Conservation (phyloP, 2,888 invertebrate genomes). For the Callimorpha dominula region DNA sequence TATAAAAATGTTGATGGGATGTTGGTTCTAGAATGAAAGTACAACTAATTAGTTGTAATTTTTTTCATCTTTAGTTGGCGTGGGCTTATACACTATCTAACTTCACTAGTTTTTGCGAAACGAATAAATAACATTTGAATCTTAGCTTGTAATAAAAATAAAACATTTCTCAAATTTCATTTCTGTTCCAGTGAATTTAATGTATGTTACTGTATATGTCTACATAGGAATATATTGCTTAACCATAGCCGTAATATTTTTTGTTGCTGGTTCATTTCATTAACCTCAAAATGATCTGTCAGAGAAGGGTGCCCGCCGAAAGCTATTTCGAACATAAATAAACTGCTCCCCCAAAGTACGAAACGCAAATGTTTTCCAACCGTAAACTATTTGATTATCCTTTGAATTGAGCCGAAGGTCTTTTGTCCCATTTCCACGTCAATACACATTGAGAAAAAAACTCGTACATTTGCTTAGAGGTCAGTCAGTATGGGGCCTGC, state of each 20-base stretch:
- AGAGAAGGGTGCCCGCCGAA: conserved; percentile 54
- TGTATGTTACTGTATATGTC: background rate
- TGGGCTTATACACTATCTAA: too few species aligned
- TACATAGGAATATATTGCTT: background rate
- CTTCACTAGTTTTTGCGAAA: too few species aligned
- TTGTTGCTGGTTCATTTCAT: conserved; percentile 55
- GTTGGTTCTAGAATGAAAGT: too few species aligned
- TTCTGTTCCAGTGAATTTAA: background rate
- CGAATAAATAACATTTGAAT: too few species aligned
- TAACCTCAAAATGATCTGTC: conserved; percentile 64
- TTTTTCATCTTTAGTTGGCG: too few species aligned
- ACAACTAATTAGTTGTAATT: too few species aligned
- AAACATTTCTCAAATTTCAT: background rate
- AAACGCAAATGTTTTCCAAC: conserved; percentile 65
- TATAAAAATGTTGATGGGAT: too few species aligned
- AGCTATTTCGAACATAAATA: conserved; percentile 65
- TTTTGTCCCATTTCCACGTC: conserved; percentile 69
- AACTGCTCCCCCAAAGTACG: conserved; percentile 59
- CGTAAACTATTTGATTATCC: conserved; percentile 78
- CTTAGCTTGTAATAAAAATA: background rate
- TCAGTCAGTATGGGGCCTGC: conserved; percentile 58
- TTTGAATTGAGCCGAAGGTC: conserved; percentile 70
- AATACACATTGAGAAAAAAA: conserved; percentile 62
- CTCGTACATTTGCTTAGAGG: conserved; percentile 59
- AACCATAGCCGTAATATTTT: conserved; percentile 13